These are phyloP conservation scores for Celastrina argiolus DNA, from an alignment of 2,888 invertebrate genomes.

Conservation along the genomic window DNA sequence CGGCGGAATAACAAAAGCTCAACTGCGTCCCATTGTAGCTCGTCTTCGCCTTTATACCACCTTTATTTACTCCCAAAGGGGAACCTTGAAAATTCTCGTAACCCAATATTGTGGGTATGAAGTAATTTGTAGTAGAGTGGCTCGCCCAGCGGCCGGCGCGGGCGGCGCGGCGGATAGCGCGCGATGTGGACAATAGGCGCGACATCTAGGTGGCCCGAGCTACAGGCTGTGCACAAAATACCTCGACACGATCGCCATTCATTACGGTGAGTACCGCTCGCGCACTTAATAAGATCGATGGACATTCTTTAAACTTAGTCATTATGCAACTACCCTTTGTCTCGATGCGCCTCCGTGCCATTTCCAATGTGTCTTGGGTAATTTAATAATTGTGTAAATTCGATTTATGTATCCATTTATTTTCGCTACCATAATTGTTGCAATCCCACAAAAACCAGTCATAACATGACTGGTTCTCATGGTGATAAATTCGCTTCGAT, in stretches of 20 bases:
- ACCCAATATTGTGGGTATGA: conserved; percentile 76
- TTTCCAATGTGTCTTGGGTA: conserved; percentile 1
- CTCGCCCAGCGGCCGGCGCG: conserved; percentile 67
- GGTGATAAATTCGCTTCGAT: conserved; percentile 16
- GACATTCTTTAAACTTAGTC: conserved; percentile 8
- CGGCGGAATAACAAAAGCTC: conserved; percentile 55
- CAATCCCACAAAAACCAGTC: conserved; percentile 18
- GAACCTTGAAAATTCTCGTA: conserved; percentile 76
- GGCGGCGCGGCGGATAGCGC: conserved; percentile 46
- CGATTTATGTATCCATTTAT: conserved; percentile 21
- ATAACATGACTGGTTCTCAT: conserved; percentile 10
- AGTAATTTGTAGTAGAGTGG: conserved; percentile 67
- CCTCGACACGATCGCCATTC: conserved; percentile 13
- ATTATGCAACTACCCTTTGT: conserved; percentile 10
- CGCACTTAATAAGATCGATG: conserved; percentile 26
- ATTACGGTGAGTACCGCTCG: conserved; percentile 7
- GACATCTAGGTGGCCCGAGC: conserved; percentile 75
- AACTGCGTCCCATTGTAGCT: conserved; percentile 65
- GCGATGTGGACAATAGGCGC: conserved; percentile 70
- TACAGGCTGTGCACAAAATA: conserved; percentile 60
- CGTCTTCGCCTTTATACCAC: conserved; percentile 73
- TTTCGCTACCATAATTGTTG: conserved; percentile 1
- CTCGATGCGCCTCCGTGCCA: neutral
- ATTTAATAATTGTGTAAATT: conserved; percentile 21
- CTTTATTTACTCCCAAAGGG: conserved; percentile 72